A percentile compares a stretch with the other conserved stretches of the same genome.
Evolutionary conservation across 2,888 invertebrate genomes (phyloP).

Genomic region (Epinotia demarniana): DNA sequence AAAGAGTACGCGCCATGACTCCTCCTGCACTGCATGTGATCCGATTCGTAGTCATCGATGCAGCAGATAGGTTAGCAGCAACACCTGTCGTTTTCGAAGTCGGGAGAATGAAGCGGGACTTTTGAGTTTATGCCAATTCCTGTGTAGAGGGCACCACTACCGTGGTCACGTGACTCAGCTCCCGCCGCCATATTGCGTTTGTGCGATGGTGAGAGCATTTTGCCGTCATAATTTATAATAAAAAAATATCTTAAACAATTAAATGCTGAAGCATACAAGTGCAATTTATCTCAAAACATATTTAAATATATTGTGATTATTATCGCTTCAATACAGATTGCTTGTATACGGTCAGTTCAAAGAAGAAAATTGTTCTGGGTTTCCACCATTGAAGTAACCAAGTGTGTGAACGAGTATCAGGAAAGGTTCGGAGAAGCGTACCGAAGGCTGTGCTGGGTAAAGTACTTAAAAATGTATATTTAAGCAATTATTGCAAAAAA

Average conservation of each 20-base stretch:
- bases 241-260: conserved; percentile 56
- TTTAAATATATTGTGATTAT: conserved; percentile 4
- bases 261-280: conserved; percentile 51
- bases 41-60: neutral
- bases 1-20: neutral
- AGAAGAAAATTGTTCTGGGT: conserved; percentile 59
- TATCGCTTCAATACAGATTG: conserved; percentile 17
- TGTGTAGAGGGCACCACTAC: conserved; percentile 42
- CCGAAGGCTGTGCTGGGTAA: conserved; percentile 58
- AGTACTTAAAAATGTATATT: conserved; percentile 26
- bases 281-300: conserved; percentile 25
- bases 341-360: conserved; percentile 43
- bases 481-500: conserved; percentile 25
- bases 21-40: neutral
- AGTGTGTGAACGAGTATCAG: conserved; percentile 67
- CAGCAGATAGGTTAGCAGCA: neutral
- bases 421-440: conserved; percentile 64
- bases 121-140: conserved; percentile 17
- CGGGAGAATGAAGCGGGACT: conserved; percentile 33
- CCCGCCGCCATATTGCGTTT: conserved; percentile 73
- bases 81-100: conserved; percentile 15
- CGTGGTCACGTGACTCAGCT: conserved; percentile 67
- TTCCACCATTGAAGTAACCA: conserved; percentile 74
- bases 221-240: conserved; percentile 42
- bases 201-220: conserved; percentile 61